These are phyloP conservation scores for Whitmania pigra DNA, from an alignment of 1,140 invertebrate genomes.

Conservation along the genomic window DNA sequence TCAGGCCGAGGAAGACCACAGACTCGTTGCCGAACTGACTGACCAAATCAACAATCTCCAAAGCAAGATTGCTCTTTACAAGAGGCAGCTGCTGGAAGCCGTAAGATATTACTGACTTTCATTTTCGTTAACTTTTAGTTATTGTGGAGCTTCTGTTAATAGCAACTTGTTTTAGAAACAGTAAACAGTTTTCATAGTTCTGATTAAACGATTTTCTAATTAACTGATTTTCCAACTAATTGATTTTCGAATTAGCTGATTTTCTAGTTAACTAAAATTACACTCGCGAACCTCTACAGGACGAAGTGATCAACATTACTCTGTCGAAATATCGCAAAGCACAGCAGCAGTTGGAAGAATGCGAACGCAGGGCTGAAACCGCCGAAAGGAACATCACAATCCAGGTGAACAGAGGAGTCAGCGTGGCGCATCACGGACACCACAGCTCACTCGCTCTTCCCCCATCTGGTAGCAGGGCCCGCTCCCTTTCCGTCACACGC, in stretches of 20 bases:
- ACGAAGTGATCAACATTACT: slow-evolving; percentile 41
- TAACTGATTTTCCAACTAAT: background rate
- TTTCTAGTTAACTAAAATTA: background rate
- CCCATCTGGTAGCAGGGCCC: slow-evolving; percentile 13
- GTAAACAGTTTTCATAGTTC: background rate
- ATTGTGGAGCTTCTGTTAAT: background rate
- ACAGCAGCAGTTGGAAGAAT: slow-evolving; percentile 39
- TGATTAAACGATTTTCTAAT: too few species aligned
- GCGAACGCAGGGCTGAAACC: slow-evolving; percentile 39
- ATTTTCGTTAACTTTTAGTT: too few species aligned
- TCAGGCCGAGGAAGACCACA: slow-evolving; percentile 36
- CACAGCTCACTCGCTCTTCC: background rate
- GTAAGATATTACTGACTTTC: slow-evolving; percentile 30
- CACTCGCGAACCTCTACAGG: slow-evolving; percentile 30
- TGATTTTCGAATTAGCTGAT: too few species aligned
- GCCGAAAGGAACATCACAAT: slow-evolving; percentile 38
- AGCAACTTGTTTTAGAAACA: background rate
- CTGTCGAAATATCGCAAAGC: slow-evolving; percentile 45
- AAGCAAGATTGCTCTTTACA: slow-evolving; percentile 39
- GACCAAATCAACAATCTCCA: slow-evolving; percentile 37
- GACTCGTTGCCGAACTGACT: slow-evolving; percentile 34
- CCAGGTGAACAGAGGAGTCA: slow-evolving; percentile 29
- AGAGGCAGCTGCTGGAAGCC: slow-evolving; percentile 41
- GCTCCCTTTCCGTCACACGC: slow-evolving; percentile 39
- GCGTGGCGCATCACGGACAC: background rate